Percentiles rank a stretch among this genome's conserved stretches.
phyloP scores from a whole-genome alignment of 2,888 invertebrate species.

The Eilema caniola region DNA sequence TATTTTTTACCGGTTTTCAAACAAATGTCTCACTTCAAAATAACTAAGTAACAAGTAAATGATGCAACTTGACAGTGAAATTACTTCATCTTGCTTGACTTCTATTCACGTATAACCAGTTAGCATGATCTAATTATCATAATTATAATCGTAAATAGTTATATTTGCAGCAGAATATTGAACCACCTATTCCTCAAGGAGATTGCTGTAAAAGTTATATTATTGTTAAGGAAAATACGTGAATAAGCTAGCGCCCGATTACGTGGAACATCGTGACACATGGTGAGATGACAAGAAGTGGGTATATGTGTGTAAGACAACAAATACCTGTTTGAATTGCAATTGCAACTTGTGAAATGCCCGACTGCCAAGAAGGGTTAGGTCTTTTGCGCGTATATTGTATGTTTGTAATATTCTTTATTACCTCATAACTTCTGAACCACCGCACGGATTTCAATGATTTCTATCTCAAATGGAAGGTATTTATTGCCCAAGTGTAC shows the following conservation, averaged over 20 bases:
- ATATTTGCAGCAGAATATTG: neutral
- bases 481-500: too few species aligned
- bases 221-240: neutral
- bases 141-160: neutral
- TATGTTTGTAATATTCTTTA: too few species aligned
- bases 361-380: too few species aligned
- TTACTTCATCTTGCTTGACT: slow-evolving; percentile 29
- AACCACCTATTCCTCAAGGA: neutral
- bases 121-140: neutral
- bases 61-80: slow-evolving; percentile 36
- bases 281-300: neutral
- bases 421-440: too few species aligned
- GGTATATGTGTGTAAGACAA: too few species aligned
- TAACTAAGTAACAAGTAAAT: slow-evolving; percentile 18
- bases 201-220: neutral
- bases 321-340: neutral
- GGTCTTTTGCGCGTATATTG: too few species aligned
- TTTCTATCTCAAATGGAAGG: too few species aligned
- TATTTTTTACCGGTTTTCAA: neutral
- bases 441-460: too few species aligned
- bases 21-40: neutral
- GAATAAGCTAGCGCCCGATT: neutral
- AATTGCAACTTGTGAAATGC: neutral
- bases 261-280: too few species aligned
- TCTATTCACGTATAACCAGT: slow-evolving; percentile 5